A percentile compares a stretch with the other conserved stretches of the same genome.
phyloP scores from a whole-genome alignment of 1,140 invertebrate species.

The Pachyrhynchus sulphureomaculatus region DNA sequence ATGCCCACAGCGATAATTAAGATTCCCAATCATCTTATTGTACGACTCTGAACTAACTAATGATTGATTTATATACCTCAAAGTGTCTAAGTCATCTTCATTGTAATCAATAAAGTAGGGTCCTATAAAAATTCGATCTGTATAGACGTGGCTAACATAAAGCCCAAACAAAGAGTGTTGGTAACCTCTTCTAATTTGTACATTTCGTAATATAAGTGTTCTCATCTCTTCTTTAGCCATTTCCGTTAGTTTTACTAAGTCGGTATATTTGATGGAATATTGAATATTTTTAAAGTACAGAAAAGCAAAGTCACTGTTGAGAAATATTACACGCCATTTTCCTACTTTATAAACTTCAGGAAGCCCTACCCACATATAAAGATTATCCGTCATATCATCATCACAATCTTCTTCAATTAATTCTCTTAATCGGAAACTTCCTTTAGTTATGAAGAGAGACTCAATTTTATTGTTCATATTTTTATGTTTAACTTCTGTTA shows the following conservation, averaged over 20 bases:
- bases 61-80: slow-evolving; percentile 35
- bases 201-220: slow-evolving; percentile 34
- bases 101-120: slow-evolving; percentile 33
- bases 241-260: slow-evolving; percentile 32
- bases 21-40: slow-evolving; percentile 32
- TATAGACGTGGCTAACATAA: slow-evolving; percentile 37
- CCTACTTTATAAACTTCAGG: slow-evolving; percentile 28
- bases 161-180: slow-evolving; percentile 35
- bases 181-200: slow-evolving; percentile 20
- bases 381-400: slow-evolving; percentile 13
- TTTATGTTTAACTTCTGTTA: slow-evolving; percentile 26
- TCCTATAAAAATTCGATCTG: slow-evolving; percentile 41
- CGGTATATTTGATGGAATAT: slow-evolving; percentile 42
- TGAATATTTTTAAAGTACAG: slow-evolving; percentile 33
- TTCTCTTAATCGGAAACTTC: slow-evolving; percentile 18
- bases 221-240: slow-evolving; percentile 31
- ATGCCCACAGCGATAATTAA: slow-evolving; percentile 11
- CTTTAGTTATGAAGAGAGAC: slow-evolving; percentile 27
- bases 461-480: slow-evolving; percentile 27
- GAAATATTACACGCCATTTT: slow-evolving; percentile 41
- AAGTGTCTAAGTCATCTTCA: slow-evolving; percentile 35
- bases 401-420: slow-evolving; percentile 12
- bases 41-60: slow-evolving; percentile 35
- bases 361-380: slow-evolving; percentile 32
- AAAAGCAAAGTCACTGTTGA: slow-evolving; percentile 40